Base-by-base conservation (phyloP, 2,113 vertebrate genomes). In the Ochotona curzoniae region DNA sequence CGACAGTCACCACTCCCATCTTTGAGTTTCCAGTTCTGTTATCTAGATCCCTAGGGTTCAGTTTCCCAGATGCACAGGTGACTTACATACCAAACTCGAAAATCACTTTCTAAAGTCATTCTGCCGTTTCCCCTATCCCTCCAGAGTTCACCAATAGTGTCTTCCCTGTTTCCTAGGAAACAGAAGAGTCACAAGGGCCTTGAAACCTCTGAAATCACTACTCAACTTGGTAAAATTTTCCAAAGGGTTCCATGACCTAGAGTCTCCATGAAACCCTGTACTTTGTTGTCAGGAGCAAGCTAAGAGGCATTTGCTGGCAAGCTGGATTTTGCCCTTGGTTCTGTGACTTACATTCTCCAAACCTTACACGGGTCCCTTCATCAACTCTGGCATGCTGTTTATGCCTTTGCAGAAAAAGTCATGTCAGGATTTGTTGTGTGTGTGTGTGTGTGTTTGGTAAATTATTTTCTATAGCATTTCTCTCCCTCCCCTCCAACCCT, bases 291-390 rank as follows among this genome's bases (percentile, higher is more conserved):
- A 38, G 54, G 30, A 69, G 21, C 32, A 21, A 66, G 38, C 12
- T 15, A 15, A 7, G 69, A 80, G 35, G 82, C 21, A 14, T 30
- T 57, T 23, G 3, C 0, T 30, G 18, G 57, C 11, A 8, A 78
- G 13, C n/a, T 44, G 21, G 11, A 9, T n/a, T 54, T 44, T 32
- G 64, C 21, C 0, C 0, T 21, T 54, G 23, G 8, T 60, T 80
- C 66, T 44, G 12, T 0, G 0, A 25, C 1, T 10, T 23, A 67
- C 28, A 30, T 7, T 11, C 20, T 5, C 2, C 63, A n/a, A 44
- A n/a, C 11, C 47, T 54, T 8, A 0, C 1, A 21, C 8, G 38
- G 21, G 66, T 23, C 75, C 28, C 13, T 13, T 74, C 61, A 25
- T 64, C 25, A 2, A 5, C 28, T 57, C 51, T 18, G 32, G 28